Base-by-base conservation (phyloP, 1,140 invertebrate species). In the Leucophenga varia region DNA sequence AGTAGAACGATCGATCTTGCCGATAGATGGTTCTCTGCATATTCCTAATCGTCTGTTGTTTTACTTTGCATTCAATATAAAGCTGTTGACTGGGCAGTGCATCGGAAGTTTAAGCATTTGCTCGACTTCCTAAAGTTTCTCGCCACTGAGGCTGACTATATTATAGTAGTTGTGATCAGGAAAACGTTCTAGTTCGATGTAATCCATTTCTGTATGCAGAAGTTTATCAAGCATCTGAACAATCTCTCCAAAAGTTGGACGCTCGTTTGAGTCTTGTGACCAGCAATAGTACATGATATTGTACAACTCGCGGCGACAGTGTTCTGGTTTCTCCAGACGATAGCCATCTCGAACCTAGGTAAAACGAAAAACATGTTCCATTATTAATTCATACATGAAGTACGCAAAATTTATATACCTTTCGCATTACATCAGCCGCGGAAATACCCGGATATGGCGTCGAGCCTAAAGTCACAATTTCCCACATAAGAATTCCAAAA, bases 211-310 rank as follows among this genome's bases (percentile, higher is more conserved):
- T 18, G 89, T 88, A 54, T 91, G 82, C 6, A 95, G 72, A 9
- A 96, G 77, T 47, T 86, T 84, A 64, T 94, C 91, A 3, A 93
- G 78, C 56, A 92, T 80, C 21, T 81, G 77, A 1, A 92, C 85
- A 10, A 91, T 82, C 73, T 95, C 91, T 1, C 78, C 49, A 13
- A 94, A 94, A 7, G 84, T 81, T 0, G 91, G 91, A 43, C 91
- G 74, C 28, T 87, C 81, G 10, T 83, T 81, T 2, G 89, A 82
- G 64, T 92, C 86, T 18, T 88, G 85, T 47, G 91, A 88, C 92
- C 92, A 95, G 64, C 91, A 94, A 64, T 94, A 94, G 67, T 89
- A 93, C 91, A 94, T 94, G 32, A 94, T 91, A 58, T 94, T 94
- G 75, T 93, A 95, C 1, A 95, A 79, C 63, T 95, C 91, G 2